phyloP scores from a whole-genome alignment of 2,888 invertebrate genomes.

The Phasia obesa region DNA sequence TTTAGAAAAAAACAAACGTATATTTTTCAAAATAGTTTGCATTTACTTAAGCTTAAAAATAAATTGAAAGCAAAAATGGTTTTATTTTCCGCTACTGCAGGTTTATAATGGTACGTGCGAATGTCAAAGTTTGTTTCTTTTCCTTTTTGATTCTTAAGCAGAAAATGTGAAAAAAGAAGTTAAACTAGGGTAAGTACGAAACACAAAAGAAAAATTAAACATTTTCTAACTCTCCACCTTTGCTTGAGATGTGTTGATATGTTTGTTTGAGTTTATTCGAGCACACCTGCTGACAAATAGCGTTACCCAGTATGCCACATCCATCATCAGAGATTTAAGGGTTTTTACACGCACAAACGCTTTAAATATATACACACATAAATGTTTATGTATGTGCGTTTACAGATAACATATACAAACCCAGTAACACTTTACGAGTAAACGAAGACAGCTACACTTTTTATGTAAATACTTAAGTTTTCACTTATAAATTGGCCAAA shows the following conservation, averaged over 20 bases:
- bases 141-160: constrained; percentile 9
- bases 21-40: neutral
- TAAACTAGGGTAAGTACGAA: constrained; percentile 42
- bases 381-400: neutral
- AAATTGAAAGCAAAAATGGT: constrained; percentile 2
- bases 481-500: constrained; percentile 64
- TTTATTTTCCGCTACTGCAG: constrained; percentile 30
- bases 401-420: neutral
- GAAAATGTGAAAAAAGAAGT: constrained; percentile 12
- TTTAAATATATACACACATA: constrained; percentile 11
- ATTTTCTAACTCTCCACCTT: constrained; percentile 32
- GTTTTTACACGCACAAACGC: constrained; percentile 46
- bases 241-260: constrained; percentile 29
- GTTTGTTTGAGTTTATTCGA: constrained; percentile 49
- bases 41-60: constrained; percentile 53
- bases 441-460: constrained; percentile 25
- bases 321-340: constrained; percentile 72
- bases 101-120: constrained; percentile 60
- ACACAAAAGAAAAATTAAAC: constrained; percentile 1
- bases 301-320: constrained; percentile 67
- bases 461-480: constrained; percentile 49
- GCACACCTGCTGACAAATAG: constrained; percentile 72
- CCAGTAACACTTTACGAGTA: neutral
- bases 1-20: neutral
- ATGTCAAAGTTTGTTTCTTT: constrained; percentile 43